Evolutionary conservation across 2,797 vertebrate genomes (phyloP).

Genomic region (Rhabdomys pumilio): DNA sequence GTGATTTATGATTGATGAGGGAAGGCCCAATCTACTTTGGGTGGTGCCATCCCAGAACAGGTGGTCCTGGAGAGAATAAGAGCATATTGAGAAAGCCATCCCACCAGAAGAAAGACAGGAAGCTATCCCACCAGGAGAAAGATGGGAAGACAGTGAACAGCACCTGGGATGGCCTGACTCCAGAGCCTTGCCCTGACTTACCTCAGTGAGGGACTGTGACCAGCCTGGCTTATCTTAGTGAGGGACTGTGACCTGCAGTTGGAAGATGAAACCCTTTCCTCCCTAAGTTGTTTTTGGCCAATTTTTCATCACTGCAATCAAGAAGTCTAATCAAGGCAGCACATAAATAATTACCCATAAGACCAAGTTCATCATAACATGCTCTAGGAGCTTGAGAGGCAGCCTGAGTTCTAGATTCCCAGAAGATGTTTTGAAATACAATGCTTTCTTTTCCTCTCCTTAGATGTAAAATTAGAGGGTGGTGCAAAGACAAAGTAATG

Average conservation of each 20-base stretch:
- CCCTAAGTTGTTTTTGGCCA: neutral
- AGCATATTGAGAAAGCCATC: neutral
- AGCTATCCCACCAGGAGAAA: neutral
- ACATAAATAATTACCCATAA: neutral
- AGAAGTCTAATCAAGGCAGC: neutral
- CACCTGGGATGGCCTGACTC: neutral
- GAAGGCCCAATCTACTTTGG: no score
- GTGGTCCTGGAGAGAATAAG: neutral
- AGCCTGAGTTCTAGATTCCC: constrained; percentile 5
- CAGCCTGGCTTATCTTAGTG: neutral
- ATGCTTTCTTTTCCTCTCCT: neutral
- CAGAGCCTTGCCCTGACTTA: neutral
- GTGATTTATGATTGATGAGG: neutral
- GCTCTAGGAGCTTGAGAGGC: neutral
- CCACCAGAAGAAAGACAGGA: neutral
- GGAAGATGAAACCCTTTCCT: neutral
- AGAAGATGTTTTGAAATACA: constrained; percentile 17
- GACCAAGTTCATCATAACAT: neutral
- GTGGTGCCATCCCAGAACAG: neutral
- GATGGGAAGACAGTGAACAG: no score
- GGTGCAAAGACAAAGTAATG: neutral
- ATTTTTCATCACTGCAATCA: neutral
- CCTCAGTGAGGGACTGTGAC: neutral
- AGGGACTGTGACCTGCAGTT: no score
- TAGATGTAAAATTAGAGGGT: neutral